These are phyloP conservation scores for Recurvirostra avosetta DNA, from an alignment of 2,113 vertebrate genomes.

Conservation along the genomic window DNA sequence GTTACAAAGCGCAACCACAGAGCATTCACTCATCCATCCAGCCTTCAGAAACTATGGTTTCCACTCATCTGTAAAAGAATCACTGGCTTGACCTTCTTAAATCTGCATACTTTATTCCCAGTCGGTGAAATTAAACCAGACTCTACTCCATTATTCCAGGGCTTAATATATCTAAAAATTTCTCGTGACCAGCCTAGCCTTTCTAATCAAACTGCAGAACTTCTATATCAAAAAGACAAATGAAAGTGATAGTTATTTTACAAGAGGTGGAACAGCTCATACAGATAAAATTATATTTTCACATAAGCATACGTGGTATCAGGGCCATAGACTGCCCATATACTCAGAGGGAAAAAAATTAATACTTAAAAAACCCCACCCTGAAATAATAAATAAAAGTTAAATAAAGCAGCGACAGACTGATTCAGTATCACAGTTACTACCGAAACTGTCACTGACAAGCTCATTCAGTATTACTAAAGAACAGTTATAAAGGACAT, in stretches of 20 bases:
- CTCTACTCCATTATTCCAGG: neutral
- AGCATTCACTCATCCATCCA: neutral
- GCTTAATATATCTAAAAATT: neutral
- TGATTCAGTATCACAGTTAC: neutral
- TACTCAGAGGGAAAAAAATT: neutral
- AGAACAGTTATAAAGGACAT: neutral
- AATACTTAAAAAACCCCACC: neutral
- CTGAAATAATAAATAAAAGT: neutral
- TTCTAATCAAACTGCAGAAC: neutral
- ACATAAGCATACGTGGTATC: neutral
- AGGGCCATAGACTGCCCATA: neutral
- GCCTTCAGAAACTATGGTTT: neutral
- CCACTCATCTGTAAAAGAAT: neutral
- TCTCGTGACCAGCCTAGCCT: neutral
- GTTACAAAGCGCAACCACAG: neutral
- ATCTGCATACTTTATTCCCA: neutral
- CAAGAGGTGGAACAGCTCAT: neutral
- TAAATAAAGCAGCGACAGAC: neutral
- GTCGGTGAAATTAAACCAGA: neutral
- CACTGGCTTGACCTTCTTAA: neutral
- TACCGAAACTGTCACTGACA: neutral
- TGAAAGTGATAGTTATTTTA: neutral
- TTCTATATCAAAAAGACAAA: neutral
- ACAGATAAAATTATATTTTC: neutral
- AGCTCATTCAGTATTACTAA: neutral